A percentile compares a stretch with the other conserved stretches of the same genome.
Conservation (phyloP, 1,140 invertebrate species). For the Drosophila sechellia region DNA sequence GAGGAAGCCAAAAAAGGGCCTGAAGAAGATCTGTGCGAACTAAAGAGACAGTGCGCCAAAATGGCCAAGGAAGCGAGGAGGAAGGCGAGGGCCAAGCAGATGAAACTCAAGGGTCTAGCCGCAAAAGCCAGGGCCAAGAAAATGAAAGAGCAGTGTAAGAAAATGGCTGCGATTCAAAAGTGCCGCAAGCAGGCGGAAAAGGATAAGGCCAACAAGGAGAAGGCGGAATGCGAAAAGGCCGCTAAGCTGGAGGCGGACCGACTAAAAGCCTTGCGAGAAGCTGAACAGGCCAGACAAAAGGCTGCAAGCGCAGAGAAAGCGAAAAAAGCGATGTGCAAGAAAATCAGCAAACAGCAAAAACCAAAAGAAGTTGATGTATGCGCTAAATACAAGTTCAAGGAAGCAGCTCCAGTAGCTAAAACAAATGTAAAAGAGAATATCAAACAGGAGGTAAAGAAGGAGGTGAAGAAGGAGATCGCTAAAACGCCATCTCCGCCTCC, state of each 20-base stretch:
- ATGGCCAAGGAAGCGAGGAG: constrained; percentile 4
- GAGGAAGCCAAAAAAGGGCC: not conserved
- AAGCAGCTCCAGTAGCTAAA: not conserved
- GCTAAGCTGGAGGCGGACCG: not conserved
- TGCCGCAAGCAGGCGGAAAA: constrained; percentile 6
- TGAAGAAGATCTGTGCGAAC: constrained; percentile 7
- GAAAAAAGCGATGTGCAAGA: constrained; percentile 9
- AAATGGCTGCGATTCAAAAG: constrained; percentile 5
- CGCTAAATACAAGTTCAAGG: constrained; percentile 2
- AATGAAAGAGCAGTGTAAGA: not conserved
- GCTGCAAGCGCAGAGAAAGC: not conserved
- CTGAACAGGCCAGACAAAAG: not conserved
- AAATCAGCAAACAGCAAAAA: not conserved
- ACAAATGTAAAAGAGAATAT: not conserved
- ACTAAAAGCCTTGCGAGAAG: not conserved
- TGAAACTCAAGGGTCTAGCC: constrained; percentile 19
- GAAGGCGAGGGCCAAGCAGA: constrained; percentile 3
- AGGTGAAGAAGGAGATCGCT: not conserved
- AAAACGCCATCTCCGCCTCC: not conserved
- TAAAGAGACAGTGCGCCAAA: constrained; percentile 2
- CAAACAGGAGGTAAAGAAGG: not conserved
- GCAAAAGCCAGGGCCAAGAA: not conserved
- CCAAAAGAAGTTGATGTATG: not conserved
- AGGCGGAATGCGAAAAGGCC: constrained; percentile 8
- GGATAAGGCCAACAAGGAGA: not conserved